A percentile compares a stretch with the other conserved stretches of the same genome.
phyloP scores from a whole-genome alignment of 2,113 vertebrate genomes.

The Thymallus thymallus region DNA sequence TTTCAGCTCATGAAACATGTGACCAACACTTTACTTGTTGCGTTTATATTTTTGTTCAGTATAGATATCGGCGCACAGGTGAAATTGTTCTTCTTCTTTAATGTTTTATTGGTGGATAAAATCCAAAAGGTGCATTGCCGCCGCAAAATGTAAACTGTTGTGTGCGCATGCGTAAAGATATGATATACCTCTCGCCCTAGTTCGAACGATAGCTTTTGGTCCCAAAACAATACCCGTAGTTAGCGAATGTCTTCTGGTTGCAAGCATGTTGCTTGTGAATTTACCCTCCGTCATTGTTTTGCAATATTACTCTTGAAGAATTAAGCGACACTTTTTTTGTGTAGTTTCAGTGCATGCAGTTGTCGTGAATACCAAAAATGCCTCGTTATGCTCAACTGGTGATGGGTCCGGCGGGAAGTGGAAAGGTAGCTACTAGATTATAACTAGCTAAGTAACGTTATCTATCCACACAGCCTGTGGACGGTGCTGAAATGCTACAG shows the following conservation, averaged over 20 bases:
- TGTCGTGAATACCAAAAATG: slow-evolving; percentile 68
- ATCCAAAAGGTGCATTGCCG: too few species aligned
- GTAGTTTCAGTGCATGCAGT: neutral
- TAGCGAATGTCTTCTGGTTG: neutral
- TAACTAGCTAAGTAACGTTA: neutral
- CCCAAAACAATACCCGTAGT: neutral
- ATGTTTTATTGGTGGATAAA: too few species aligned
- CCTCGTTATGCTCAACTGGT: slow-evolving; percentile 93
- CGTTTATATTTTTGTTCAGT: too few species aligned
- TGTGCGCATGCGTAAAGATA: too few species aligned
- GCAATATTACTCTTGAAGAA: too few species aligned
- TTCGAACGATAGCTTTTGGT: neutral
- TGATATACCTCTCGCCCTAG: too few species aligned
- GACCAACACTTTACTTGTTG: too few species aligned
- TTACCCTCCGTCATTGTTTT: too few species aligned
- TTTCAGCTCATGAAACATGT: too few species aligned
- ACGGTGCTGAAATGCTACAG: neutral
- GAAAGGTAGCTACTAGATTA: slow-evolving; percentile 79
- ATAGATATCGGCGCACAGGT: too few species aligned
- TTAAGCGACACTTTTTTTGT: neutral
- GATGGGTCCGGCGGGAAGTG: slow-evolving; percentile 95
- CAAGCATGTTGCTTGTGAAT: neutral
- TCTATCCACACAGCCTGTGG: neutral
- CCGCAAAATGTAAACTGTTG: too few species aligned
- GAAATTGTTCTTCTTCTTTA: too few species aligned